Evolutionary conservation across 2,113 vertebrate genomes (phyloP).

Genomic region (Bothrops jararaca): DNA sequence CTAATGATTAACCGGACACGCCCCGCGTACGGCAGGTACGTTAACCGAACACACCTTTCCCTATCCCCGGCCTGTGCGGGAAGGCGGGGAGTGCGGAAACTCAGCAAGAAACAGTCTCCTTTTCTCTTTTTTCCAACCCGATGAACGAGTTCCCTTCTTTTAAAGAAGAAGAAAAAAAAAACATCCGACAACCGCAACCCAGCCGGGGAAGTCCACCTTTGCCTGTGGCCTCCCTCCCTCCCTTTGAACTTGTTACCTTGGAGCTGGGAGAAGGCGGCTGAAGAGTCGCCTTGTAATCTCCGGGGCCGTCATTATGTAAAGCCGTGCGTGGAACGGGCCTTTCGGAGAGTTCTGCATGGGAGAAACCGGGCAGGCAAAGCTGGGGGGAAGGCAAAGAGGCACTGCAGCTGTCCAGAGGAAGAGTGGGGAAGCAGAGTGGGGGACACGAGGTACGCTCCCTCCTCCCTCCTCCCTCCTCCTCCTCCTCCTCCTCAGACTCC

Average conservation of each 20-base stretch:
- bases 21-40: slow-evolving; percentile 23
- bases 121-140: slow-evolving; percentile 55
- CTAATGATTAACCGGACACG: slow-evolving; percentile 61
- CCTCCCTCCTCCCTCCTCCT: fast-evolving
- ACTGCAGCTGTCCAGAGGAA: not conserved
- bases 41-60: slow-evolving; percentile 34
- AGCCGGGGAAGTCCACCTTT: not conserved
- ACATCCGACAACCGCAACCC: not conserved
- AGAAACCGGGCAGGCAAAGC: not conserved
- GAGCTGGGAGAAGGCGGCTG: slow-evolving; percentile 57
- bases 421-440: not conserved
- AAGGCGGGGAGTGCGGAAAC: slow-evolving; percentile 16
- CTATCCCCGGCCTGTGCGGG: slow-evolving; percentile 23
- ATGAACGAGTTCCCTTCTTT: slow-evolving; percentile 66
- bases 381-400: not conserved
- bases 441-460: slow-evolving; percentile 41
- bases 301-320: slow-evolving; percentile 18
- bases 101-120: slow-evolving; percentile 35
- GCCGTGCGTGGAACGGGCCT: slow-evolving; percentile 1
- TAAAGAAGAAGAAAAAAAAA: not conserved
- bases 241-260: slow-evolving; percentile 70
- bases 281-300: slow-evolving; percentile 44
- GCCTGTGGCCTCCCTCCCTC: slow-evolving; percentile 45
- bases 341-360: not conserved
- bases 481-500: not conserved